Percentiles rank a stretch among this genome's conserved stretches.
Conservation (phyloP, 2,113 vertebrate species). For the Struthidea cinerea region DNA sequence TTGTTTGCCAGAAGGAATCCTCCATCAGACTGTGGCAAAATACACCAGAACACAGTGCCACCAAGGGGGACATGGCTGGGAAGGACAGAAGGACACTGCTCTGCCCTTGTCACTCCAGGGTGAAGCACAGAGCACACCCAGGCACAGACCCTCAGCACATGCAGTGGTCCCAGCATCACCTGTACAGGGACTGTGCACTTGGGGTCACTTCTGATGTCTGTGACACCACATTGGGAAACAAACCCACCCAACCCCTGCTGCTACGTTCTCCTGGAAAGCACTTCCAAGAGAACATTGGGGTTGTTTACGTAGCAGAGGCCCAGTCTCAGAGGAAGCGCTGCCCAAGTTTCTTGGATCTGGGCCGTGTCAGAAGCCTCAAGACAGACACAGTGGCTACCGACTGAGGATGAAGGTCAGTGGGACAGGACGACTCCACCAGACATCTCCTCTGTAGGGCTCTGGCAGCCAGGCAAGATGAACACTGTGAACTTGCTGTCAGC, state of each 20-base stretch:
- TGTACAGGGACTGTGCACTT: background rate
- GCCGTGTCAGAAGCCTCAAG: background rate
- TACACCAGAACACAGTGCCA: background rate
- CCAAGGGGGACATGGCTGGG: background rate
- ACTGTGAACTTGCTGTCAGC: background rate
- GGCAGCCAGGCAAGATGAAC: background rate
- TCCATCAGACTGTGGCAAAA: background rate
- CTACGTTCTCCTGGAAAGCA: background rate
- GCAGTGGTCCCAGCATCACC: accelerated
- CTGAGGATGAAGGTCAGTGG: background rate
- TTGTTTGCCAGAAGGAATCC: background rate
- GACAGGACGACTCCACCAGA: background rate
- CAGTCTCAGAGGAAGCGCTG: background rate
- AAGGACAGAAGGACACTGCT: background rate
- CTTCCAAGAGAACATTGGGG: background rate
- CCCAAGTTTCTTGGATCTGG: background rate
- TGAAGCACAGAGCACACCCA: background rate
- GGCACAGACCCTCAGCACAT: background rate
- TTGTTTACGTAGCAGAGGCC: background rate
- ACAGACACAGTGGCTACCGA: background rate
- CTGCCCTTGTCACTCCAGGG: background rate
- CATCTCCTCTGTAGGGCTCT: background rate
- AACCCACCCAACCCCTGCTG: background rate
- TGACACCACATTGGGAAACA: background rate
- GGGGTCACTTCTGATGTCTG: background rate